Evolutionary conservation across 2,888 invertebrate genomes (phyloP), one percentile per base, ranked within the genome.

Genomic region (Platerodrilus igneus): DNA sequence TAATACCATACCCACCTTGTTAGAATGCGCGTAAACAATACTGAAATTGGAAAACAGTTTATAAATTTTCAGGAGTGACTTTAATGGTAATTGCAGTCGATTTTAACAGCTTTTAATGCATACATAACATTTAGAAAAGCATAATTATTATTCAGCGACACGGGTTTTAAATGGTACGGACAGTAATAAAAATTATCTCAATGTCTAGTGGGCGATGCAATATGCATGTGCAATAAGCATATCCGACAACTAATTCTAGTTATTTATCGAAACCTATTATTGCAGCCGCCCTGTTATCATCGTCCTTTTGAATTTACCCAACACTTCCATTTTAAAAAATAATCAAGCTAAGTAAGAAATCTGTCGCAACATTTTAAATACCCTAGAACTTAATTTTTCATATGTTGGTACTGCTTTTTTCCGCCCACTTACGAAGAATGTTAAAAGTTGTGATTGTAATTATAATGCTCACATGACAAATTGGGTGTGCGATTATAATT

Each of bases 211-310:
- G 49, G 49, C 49, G 49, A 49, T 32, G 40, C 36, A 43, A 46
- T 43, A 45, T 47, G 45, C 47, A 47, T 49, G 39, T 49, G 46
- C 43, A 48, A 48, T 48, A 47, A 47, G 43, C 37, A 32, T 41
- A 37, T 23, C 37, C 43, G 43, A 47, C 47, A 47, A 43, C 47
- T 43, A 47, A 47, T 47, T 47, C 40, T 34, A 31, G 47, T 47
- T 47, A 47, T 47, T 43, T 47, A 47, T 43, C 37, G 43, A 11
- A 37, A 31, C 39, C 40, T 40, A 34, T 42, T 46, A 43, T 43
- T 39, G 31, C 30, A 38, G 35, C 32, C 41, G 41, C 34, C 41
- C 41, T 29, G 36, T 29, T n/a, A n/a, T n/a, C n/a, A n/a, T n/a
- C n/a, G n/a, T n/a, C n/a, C n/a, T n/a, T n/a, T n/a, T n/a, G n/a